Conservation (phyloP, 2,888 invertebrate species). For the Nymphalis polychloros region DNA sequence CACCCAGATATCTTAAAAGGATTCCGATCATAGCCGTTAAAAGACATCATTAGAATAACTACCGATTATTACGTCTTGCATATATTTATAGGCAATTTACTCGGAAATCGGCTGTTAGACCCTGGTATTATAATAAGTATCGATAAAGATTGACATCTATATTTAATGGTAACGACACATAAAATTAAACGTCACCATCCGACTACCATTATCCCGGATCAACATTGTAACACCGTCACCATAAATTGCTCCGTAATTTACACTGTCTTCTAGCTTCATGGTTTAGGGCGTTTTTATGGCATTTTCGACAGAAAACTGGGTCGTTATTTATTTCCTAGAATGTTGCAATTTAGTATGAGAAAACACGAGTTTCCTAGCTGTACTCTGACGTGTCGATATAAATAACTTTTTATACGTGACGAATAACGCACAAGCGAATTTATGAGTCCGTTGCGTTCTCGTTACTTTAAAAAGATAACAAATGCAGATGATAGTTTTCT, state of each 20-base stretch:
- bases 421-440: slow-evolving; percentile 5
- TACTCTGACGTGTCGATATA: neutral
- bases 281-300: slow-evolving; percentile 38
- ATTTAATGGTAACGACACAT: slow-evolving; percentile 26
- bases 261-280: slow-evolving; percentile 32
- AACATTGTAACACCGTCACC: slow-evolving; percentile 28
- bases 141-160: slow-evolving; percentile 33
- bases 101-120: slow-evolving; percentile 20
- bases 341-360: slow-evolving; percentile 13
- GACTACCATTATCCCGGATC: slow-evolving; percentile 28
- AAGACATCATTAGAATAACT: slow-evolving; percentile 14
- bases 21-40: slow-evolving; percentile 17
- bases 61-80: slow-evolving; percentile 15
- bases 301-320: slow-evolving; percentile 28
- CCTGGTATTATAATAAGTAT: slow-evolving; percentile 14
- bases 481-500: neutral
- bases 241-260: slow-evolving; percentile 38
- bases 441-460: neutral
- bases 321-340: slow-evolving; percentile 22
- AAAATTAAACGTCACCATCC: slow-evolving; percentile 32
- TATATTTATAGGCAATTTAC: slow-evolving; percentile 30
- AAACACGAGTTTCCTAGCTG: slow-evolving; percentile 9
- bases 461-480: neutral
- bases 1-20: slow-evolving; percentile 11
- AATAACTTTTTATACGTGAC: slow-evolving; percentile 13